Percentiles rank a stretch among this genome's conserved stretches.
Evolutionary conservation across 2,888 invertebrate species (phyloP).

Genomic region (Iselma pallidipennis): DNA sequence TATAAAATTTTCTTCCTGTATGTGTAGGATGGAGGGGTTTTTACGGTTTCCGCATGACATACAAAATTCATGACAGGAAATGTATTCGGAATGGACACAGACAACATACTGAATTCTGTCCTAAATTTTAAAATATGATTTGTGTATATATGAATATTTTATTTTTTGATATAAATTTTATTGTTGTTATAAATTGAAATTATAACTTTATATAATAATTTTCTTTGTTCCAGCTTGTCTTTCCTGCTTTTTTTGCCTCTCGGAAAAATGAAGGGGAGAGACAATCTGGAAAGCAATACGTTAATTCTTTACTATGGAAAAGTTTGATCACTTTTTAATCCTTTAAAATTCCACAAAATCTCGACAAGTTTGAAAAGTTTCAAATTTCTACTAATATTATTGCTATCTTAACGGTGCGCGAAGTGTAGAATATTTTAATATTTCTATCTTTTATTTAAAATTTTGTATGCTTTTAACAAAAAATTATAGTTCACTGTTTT

Average conservation of each 20-base stretch:
- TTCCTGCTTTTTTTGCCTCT: background rate
- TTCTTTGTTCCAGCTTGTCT: no score
- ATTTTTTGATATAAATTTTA: slow-evolving; percentile 8
- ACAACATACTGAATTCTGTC: background rate
- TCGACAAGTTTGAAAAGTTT: background rate
- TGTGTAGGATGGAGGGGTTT: background rate
- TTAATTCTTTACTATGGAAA: no score
- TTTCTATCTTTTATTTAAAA: no score
- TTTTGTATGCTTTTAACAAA: no score
- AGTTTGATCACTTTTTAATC: background rate
- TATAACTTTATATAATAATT: no score
- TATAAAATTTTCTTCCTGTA: slow-evolving; percentile 4
- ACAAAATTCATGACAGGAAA: slow-evolving; percentile 16
- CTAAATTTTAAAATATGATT: background rate
- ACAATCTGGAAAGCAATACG: no score
- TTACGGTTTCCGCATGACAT: background rate
- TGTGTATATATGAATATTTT: background rate
- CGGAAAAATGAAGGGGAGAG: background rate
- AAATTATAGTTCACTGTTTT: no score
- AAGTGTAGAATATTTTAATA: no score
- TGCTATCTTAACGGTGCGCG: no score
- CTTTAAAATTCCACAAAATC: background rate
- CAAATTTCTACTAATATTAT: background rate
- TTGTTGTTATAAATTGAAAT: slow-evolving; percentile 13
- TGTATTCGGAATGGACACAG: slow-evolving; percentile 10